These are phyloP conservation scores for Acronicta leporina DNA, from an alignment of 2,888 invertebrate species.

Conservation along the genomic window DNA sequence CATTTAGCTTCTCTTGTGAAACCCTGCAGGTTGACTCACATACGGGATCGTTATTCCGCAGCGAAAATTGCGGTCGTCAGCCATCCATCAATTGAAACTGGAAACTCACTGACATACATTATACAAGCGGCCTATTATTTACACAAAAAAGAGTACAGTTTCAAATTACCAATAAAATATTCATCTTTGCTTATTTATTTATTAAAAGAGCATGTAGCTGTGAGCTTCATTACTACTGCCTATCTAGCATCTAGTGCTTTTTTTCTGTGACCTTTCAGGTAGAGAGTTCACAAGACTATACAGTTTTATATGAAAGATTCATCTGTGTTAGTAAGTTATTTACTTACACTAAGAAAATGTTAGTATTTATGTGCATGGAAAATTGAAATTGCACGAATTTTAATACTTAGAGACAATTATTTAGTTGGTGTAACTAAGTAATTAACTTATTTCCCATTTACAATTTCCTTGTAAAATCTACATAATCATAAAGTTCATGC, in stretches of 20 bases:
- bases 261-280: no score
- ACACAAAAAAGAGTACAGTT: conserved; percentile 20
- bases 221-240: not conserved
- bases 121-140: conserved; percentile 11
- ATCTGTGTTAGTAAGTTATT: no score
- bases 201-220: not conserved
- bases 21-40: conserved; percentile 66
- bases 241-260: no score
- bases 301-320: no score
- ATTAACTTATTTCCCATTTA: no score
- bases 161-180: conserved; percentile 20
- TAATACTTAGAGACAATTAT: no score
- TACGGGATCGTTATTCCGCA: conserved; percentile 55
- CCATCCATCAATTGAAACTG: conserved; percentile 60
- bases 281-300: no score
- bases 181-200: conserved; percentile 2
- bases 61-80: conserved; percentile 57
- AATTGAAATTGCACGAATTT: no score
- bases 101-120: conserved; percentile 42
- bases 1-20: conserved; percentile 66
- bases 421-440: no score
- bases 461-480: not conserved
- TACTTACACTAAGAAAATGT: no score
- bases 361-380: no score
- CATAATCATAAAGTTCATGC: not conserved